Conservation (phyloP, 2,888 invertebrate species). For the Meghimatium bilineatum region DNA sequence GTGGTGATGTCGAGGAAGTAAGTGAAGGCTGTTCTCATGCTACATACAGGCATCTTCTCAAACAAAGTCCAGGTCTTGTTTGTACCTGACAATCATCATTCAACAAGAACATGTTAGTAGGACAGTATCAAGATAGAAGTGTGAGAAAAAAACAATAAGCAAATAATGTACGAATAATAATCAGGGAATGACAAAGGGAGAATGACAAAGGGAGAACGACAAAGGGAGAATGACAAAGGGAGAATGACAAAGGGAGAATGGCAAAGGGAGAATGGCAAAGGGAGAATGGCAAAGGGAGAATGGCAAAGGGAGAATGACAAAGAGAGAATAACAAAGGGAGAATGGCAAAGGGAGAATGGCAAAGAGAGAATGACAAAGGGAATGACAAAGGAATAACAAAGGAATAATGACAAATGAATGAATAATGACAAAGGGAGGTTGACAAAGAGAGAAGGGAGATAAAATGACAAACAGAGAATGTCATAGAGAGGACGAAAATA, state of each 20-base stretch:
- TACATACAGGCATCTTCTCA: constrained; percentile 85
- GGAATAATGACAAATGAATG: too few relatives aligned
- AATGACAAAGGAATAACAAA: too few relatives aligned
- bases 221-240: background rate
- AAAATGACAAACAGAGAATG: too few relatives aligned
- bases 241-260: background rate
- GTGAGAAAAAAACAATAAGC: background rate
- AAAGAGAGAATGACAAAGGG: background rate
- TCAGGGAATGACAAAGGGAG: background rate
- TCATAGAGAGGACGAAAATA: too few relatives aligned
- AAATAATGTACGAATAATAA: too few relatives aligned
- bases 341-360: background rate
- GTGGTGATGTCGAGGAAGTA: constrained; percentile 93
- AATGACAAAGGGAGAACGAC: background rate
- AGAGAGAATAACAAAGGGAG: background rate
- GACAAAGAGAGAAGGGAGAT: too few relatives aligned
- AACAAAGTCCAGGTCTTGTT: constrained; percentile 90
- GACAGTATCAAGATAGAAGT: background rate
- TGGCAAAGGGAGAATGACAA: background rate
- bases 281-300: constrained; percentile 21
- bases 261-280: background rate
- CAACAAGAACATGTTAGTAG: background rate
- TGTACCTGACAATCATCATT: constrained; percentile 23
- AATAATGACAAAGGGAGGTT: too few relatives aligned
- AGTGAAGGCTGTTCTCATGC: constrained; percentile 85